These are phyloP conservation scores for Dryas iulia DNA, from an alignment of 1,140 invertebrate genomes.

Conservation along the genomic window DNA sequence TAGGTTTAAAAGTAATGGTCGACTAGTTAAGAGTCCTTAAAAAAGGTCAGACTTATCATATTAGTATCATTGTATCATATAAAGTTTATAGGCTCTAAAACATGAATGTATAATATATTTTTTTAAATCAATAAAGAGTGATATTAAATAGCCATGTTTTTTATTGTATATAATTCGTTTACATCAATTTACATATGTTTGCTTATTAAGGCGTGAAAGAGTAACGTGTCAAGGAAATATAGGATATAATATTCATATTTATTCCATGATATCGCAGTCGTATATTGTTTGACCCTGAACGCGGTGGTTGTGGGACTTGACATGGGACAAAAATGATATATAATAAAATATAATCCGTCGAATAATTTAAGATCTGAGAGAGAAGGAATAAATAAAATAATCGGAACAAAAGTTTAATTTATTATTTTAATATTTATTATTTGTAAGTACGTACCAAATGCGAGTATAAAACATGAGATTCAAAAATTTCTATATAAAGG, in stretches of 20 bases:
- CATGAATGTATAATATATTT: conserved; percentile 77
- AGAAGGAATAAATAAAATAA: too few relatives aligned
- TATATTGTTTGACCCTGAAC: too few relatives aligned
- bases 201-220: too few relatives aligned
- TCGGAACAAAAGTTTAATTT: neutral
- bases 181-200: too few relatives aligned
- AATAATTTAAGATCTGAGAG: too few relatives aligned
- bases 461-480: conserved; percentile 37
- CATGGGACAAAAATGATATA: too few relatives aligned
- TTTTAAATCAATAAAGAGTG: conserved; percentile 79
- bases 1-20: conserved; percentile 38
- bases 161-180: neutral
- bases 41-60: conserved; percentile 21
- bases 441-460: neutral
- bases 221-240: too few relatives aligned
- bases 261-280: too few relatives aligned
- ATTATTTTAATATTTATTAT: neutral
- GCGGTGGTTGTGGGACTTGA: too few relatives aligned
- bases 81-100: conserved; percentile 68
- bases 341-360: too few relatives aligned
- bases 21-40: neutral
- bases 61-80: conserved; percentile 47
- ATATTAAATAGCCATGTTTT: conserved; percentile 49
- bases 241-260: too few relatives aligned
- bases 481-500: conserved; percentile 24